phyloP scores from a whole-genome alignment of 2,797 vertebrate genomes.

The Sebastolobus alascanus region DNA sequence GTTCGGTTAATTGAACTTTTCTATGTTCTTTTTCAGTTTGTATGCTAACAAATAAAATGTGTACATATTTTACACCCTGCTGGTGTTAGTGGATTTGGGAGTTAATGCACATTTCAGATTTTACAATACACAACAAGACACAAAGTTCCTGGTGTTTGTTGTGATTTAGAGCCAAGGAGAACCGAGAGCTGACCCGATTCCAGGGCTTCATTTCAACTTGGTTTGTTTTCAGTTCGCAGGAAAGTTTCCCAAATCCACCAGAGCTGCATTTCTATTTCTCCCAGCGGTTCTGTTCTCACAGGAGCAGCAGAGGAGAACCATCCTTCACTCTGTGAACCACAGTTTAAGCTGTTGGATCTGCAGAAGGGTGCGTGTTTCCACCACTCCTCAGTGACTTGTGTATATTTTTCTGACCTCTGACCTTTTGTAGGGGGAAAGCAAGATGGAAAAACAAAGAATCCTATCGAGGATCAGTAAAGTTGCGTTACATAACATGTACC shows the following conservation, averaged over 20 bases:
- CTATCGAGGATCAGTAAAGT: background rate
- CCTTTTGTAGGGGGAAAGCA: background rate
- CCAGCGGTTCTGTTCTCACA: constrained; percentile 2
- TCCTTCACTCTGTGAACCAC: background rate
- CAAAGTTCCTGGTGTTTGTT: background rate
- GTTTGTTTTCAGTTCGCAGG: background rate
- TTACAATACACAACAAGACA: background rate
- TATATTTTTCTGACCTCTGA: background rate
- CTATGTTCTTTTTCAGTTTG: constrained; percentile 50
- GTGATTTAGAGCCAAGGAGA: constrained; percentile 33
- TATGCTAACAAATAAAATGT: constrained; percentile 68
- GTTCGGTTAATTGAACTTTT: constrained; percentile 39
- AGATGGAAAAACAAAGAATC: background rate
- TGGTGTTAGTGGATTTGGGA: background rate
- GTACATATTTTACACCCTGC: constrained; percentile 56
- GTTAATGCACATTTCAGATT: constrained; percentile 3
- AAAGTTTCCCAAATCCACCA: too few relatives aligned
- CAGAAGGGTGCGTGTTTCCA: background rate
- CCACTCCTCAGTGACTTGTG: background rate
- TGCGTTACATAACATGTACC: background rate
- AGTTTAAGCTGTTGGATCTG: background rate
- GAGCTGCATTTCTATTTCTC: too few relatives aligned
- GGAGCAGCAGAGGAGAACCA: background rate
- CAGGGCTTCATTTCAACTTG: constrained; percentile 32
- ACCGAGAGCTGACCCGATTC: constrained; percentile 1